Conservation (phyloP, 1,140 invertebrate species). For the Chrysopa pallens region DNA sequence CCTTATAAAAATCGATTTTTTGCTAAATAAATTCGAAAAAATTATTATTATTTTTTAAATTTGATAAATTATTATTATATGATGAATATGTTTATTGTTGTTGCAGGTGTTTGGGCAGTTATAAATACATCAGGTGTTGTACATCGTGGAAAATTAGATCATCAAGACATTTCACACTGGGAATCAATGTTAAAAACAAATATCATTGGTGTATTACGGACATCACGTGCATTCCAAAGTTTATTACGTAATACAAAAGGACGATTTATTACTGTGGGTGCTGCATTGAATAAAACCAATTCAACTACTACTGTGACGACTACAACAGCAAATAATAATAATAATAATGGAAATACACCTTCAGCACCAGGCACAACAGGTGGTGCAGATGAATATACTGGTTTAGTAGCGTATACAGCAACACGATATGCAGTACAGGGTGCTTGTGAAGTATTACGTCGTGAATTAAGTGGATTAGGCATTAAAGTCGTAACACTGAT, state of each 20-base stretch:
- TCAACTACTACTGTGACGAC: slow-evolving; percentile 7
- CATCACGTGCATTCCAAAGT: slow-evolving; percentile 53
- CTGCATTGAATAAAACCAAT: slow-evolving; percentile 12
- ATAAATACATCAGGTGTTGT: slow-evolving; percentile 60
- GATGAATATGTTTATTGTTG: too few relatives aligned
- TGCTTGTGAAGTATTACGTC: slow-evolving; percentile 45
- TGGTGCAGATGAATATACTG: slow-evolving; percentile 24
- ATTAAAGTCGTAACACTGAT: slow-evolving; percentile 59
- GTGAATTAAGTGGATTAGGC: slow-evolving; percentile 43
- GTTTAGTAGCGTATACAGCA: slow-evolving; percentile 45
- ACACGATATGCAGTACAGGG: slow-evolving; percentile 52
- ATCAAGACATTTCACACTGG: slow-evolving; percentile 55
- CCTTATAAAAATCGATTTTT: neutral
- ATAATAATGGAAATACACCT: slow-evolving; percentile 14
- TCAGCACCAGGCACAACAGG: slow-evolving; percentile 25
- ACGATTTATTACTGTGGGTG: slow-evolving; percentile 39
- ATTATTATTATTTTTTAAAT: neutral
- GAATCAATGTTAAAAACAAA: slow-evolving; percentile 58
- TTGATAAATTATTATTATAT: too few relatives aligned
- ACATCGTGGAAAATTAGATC: slow-evolving; percentile 44
- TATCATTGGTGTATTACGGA: slow-evolving; percentile 51
- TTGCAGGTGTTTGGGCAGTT: slow-evolving; percentile 59
- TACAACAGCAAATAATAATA: neutral
- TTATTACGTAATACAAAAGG: slow-evolving; percentile 38
- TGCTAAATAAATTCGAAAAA: neutral